Conservation (phyloP, 2,888 invertebrate species). For the Camponotus fellah region DNA sequence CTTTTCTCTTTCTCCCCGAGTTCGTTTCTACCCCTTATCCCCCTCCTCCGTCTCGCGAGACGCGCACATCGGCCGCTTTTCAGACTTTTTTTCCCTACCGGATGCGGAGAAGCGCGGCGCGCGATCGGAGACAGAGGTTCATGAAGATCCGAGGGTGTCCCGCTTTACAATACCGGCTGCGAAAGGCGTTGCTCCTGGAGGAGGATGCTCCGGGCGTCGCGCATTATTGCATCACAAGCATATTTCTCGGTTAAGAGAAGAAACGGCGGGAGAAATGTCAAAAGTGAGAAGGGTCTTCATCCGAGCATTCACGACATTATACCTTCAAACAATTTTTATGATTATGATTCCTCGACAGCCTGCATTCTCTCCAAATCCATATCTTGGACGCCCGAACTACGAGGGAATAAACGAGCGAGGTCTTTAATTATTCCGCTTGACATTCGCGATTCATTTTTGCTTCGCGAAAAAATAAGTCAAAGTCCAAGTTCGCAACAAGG, state of each 20-base stretch:
- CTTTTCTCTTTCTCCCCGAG: constrained; percentile 33
- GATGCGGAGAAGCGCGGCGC: constrained; percentile 31
- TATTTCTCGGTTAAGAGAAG: not conserved
- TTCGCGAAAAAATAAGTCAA: not conserved
- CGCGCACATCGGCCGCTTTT: constrained; percentile 57
- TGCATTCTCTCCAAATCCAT: not conserved
- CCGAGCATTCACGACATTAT: too few relatives aligned
- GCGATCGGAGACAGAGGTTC: constrained; percentile 47
- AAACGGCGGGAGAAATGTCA: not conserved
- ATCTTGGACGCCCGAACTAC: not conserved
- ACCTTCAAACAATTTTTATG: not conserved
- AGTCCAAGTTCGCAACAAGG: not conserved
- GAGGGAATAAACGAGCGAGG: not conserved
- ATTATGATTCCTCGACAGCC: not conserved
- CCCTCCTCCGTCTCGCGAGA: constrained; percentile 47
- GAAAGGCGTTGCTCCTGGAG: constrained; percentile 36
- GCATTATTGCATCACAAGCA: constrained; percentile 26
- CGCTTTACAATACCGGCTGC: constrained; percentile 27
- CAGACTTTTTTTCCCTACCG: constrained; percentile 56
- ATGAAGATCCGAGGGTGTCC: constrained; percentile 41
- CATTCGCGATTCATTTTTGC: not conserved
- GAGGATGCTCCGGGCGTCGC: not conserved
- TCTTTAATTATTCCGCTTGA: too few relatives aligned
- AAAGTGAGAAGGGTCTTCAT: not conserved
- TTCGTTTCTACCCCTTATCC: constrained; percentile 8